phyloP scores from a whole-genome alignment of 2,888 invertebrate genomes.

The Lagria hirta region DNA sequence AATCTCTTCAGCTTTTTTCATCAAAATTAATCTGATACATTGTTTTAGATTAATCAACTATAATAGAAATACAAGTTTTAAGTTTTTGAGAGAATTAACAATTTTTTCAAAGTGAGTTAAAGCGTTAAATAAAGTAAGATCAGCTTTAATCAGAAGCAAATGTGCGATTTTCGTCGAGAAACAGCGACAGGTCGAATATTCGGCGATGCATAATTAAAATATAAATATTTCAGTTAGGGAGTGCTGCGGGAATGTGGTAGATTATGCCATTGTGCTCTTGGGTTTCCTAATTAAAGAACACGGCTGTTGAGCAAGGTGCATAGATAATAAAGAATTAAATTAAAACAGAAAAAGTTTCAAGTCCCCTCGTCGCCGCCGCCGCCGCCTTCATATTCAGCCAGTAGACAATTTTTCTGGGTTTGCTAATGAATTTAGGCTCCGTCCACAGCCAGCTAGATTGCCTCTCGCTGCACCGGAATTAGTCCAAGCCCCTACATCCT shows the following conservation, averaged over 20 bases:
- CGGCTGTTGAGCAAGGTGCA: constrained; percentile 32
- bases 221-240: constrained; percentile 23
- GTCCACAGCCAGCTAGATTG: constrained; percentile 46
- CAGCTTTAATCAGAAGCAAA: too few relatives aligned
- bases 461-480: constrained; percentile 47
- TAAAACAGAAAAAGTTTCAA: constrained; percentile 37
- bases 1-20: too few relatives aligned
- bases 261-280: constrained; percentile 28
- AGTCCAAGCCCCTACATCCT: constrained; percentile 44
- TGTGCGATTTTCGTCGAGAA: too few relatives aligned
- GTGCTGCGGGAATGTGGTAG: constrained; percentile 18
- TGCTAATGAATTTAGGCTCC: constrained; percentile 52
- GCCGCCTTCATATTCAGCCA: constrained; percentile 39
- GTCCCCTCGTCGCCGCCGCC: constrained; percentile 28
- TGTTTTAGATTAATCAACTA: too few relatives aligned
- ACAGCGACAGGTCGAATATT: too few relatives aligned
- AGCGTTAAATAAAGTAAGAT: too few relatives aligned
- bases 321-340: constrained; percentile 43
- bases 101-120: too few relatives aligned
- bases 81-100: too few relatives aligned
- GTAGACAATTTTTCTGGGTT: constrained; percentile 49
- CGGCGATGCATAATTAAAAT: constrained; percentile 27
- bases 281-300: constrained; percentile 31
- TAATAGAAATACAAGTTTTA: too few relatives aligned
- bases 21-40: too few relatives aligned